phyloP scores from a whole-genome alignment of 1,140 invertebrate genomes.

The Adoxophyes honmai region DNA sequence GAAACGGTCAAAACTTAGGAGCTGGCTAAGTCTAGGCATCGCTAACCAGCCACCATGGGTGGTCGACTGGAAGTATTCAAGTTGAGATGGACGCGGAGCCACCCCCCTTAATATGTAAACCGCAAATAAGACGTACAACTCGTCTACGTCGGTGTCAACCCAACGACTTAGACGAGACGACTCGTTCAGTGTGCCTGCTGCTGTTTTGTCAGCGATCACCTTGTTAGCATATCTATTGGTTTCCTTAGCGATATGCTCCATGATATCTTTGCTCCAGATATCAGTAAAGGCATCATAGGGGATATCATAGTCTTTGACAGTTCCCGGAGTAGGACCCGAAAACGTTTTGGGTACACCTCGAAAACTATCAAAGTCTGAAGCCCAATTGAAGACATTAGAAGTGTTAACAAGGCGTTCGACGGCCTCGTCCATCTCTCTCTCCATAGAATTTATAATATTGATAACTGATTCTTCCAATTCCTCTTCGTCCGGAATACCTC shows the following conservation, averaged over 20 bases:
- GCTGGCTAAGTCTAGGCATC: conserved; percentile 8
- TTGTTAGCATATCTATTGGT: conserved; percentile 14
- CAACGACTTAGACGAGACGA: neutral
- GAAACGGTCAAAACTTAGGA: conserved; percentile 18
- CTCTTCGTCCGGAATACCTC: too few species aligned
- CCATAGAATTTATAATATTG: neutral
- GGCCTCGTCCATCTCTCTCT: neutral
- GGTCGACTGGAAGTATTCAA: conserved; percentile 10
- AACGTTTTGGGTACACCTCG: conserved; percentile 16
- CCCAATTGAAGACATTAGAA: neutral
- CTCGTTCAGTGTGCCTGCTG: neutral
- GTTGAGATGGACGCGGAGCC: neutral
- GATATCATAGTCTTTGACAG: conserved; percentile 17
- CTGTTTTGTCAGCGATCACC: neutral
- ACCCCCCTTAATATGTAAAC: neutral
- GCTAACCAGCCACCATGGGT: neutral
- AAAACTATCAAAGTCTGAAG: neutral
- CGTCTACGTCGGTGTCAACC: neutral
- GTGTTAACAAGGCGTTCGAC: neutral
- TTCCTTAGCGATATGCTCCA: conserved; percentile 16
- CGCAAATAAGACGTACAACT: neutral
- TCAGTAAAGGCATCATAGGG: conserved; percentile 22
- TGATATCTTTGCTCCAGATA: conserved; percentile 18
- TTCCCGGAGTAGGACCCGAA: conserved; percentile 18
- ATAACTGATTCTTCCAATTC: neutral